These are phyloP conservation scores for Galaxea fascicularis DNA, from an alignment of 92 coral and sea anemone species.

Conservation along the genomic window DNA sequence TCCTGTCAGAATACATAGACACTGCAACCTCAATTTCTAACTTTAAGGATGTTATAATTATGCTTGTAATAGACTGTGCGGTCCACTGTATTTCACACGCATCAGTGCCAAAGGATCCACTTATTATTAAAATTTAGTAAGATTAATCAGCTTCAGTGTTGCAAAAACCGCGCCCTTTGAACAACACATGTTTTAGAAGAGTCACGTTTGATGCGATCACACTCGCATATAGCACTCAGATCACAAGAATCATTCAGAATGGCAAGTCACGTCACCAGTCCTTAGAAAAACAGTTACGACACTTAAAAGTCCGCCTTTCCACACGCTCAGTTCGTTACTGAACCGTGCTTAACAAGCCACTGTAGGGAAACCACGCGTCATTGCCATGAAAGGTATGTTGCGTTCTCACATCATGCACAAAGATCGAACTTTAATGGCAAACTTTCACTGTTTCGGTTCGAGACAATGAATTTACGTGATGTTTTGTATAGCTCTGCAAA, in stretches of 20 bases:
- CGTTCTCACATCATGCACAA: not conserved
- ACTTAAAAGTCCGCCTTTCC: not conserved
- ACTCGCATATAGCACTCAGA: not conserved
- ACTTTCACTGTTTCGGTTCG: not conserved
- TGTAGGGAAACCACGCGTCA: not conserved
- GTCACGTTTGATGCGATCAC: not conserved
- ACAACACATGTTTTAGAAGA: not conserved
- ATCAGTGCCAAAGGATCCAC: not conserved
- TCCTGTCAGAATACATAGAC: too few relatives aligned
- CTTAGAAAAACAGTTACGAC: not conserved
- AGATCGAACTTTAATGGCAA: not conserved
- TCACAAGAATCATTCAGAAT: not conserved
- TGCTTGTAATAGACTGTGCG: not conserved
- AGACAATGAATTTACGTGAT: not conserved
- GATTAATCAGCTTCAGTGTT: slow-evolving; percentile 12
- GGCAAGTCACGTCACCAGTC: not conserved
- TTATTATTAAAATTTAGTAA: slow-evolving; percentile 2
- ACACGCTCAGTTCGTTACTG: not conserved
- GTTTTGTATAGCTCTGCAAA: not conserved
- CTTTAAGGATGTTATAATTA: too few relatives aligned
- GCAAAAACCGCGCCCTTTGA: slow-evolving; percentile 43
- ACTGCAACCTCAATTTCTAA: too few relatives aligned
- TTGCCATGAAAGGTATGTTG: slow-evolving; percentile 46
- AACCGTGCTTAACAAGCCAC: not conserved
- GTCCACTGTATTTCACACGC: not conserved